Evolutionary conservation across 2,113 vertebrate genomes (phyloP).

Genomic region (Electrona antarctica): DNA sequence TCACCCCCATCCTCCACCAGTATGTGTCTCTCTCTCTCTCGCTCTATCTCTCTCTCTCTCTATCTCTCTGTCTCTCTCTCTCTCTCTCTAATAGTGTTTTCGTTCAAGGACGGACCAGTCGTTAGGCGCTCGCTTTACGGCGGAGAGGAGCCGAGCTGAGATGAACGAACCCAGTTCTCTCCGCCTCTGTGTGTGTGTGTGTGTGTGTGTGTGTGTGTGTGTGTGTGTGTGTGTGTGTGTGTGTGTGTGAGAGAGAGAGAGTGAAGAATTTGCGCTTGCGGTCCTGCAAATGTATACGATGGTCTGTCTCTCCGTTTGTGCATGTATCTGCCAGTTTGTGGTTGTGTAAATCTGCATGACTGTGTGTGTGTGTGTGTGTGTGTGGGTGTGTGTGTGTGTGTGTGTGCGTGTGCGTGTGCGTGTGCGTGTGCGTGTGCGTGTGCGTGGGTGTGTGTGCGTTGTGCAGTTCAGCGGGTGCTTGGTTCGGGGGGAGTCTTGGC

Average conservation of each 20-base stretch:
- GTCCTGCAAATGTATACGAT: no score
- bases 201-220: conserved; percentile 11
- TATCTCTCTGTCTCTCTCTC: conserved; percentile 40
- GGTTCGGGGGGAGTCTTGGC: not conserved
- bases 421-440: not conserved
- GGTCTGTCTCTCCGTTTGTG: not conserved
- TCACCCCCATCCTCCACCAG: not conserved
- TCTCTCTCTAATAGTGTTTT: conserved; percentile 41
- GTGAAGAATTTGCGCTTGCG: no score
- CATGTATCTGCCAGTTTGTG: not conserved
- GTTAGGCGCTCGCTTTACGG: conserved; percentile 54
- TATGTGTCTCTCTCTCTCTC: not conserved
- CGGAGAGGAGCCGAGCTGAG: conserved; percentile 37
- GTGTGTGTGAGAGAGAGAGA: conserved; percentile 15
- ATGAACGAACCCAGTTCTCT: conserved; percentile 40
- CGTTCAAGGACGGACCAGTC: conserved; percentile 66
- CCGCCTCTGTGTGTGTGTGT: conserved; percentile 11
- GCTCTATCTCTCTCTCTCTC: conserved; percentile 38
- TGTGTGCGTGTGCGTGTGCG: not conserved
- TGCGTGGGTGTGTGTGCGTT: not conserved
- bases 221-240: conserved; percentile 16
- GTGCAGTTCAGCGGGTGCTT: no score
- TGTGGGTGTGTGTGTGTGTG: conserved; percentile 1
- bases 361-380: not conserved
- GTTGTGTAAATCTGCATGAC: not conserved